Evolutionary conservation across 2,888 invertebrate genomes (phyloP).

Genomic region (Ophraella communa): DNA sequence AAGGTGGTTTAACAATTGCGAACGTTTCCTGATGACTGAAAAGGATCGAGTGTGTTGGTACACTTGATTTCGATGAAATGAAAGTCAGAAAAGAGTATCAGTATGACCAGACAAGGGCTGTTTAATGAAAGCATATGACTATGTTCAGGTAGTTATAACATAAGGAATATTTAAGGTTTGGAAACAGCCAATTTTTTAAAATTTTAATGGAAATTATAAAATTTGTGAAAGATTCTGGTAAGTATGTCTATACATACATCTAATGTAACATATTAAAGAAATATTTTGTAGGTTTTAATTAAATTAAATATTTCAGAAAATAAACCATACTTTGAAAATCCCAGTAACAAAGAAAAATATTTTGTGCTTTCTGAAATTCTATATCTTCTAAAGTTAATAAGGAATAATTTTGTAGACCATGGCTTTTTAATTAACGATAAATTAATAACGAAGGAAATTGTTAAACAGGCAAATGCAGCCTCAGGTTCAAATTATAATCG

Average conservation of each 20-base stretch:
- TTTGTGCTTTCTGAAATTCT: not conserved
- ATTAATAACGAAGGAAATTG: not conserved
- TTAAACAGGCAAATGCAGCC: not conserved
- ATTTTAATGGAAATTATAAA: not conserved
- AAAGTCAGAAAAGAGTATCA: not conserved
- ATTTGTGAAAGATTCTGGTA: not conserved
- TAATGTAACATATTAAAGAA: too few relatives aligned
- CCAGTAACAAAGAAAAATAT: not conserved
- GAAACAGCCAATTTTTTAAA: too few relatives aligned
- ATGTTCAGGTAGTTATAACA: not conserved
- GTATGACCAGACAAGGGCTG: not conserved
- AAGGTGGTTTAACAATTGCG: too few relatives aligned
- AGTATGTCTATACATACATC: not conserved
- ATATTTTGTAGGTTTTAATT: too few relatives aligned
- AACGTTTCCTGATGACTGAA: too few relatives aligned
- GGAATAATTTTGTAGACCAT: not conserved
- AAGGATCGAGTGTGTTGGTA: too few relatives aligned
- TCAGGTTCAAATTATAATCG: not conserved
- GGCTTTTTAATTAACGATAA: not conserved
- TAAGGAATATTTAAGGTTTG: not conserved
- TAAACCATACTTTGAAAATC: not conserved
- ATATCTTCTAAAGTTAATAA: not conserved
- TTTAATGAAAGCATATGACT: not conserved
- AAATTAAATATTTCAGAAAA: too few relatives aligned
- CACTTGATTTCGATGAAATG: not conserved